A percentile compares a stretch with the other conserved stretches of the same genome.
phyloP scores from a whole-genome alignment of 2,888 invertebrate species.

The Tuberolachnus salignus region DNA sequence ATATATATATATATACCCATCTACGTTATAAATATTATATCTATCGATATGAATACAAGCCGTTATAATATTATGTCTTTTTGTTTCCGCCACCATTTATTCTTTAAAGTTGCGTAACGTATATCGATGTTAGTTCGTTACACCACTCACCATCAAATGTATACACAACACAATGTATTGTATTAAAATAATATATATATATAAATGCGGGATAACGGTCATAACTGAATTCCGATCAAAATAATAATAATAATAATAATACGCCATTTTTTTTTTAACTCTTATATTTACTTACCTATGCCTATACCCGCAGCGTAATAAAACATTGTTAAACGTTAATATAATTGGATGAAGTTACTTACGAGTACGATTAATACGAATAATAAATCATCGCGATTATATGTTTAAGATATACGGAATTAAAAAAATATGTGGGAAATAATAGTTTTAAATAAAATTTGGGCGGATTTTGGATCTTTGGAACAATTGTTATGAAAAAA shows the following conservation, averaged over 20 bases:
- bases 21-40: not conserved
- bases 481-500: too few relatives aligned
- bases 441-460: too few relatives aligned
- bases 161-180: too few relatives aligned
- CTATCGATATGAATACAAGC: not conserved
- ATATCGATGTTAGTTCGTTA: not conserved
- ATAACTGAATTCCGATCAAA: conserved; percentile 6
- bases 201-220: conserved; percentile 52
- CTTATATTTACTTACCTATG: conserved; percentile 12
- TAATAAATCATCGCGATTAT: too few relatives aligned
- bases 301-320: too few relatives aligned
- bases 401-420: too few relatives aligned
- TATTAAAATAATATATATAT: not conserved
- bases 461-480: too few relatives aligned
- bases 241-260: not conserved
- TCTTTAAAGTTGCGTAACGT: not conserved
- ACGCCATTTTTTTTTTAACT: too few relatives aligned
- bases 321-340: not conserved
- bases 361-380: too few relatives aligned
- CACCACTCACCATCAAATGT: not conserved
- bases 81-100: conserved; percentile 52
- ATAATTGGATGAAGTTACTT: too few relatives aligned
- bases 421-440: too few relatives aligned
- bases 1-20: too few relatives aligned
- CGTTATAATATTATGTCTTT: not conserved